Conservation (phyloP, 2,797 vertebrate genomes). For the Phrynocephalus vlangalii region DNA sequence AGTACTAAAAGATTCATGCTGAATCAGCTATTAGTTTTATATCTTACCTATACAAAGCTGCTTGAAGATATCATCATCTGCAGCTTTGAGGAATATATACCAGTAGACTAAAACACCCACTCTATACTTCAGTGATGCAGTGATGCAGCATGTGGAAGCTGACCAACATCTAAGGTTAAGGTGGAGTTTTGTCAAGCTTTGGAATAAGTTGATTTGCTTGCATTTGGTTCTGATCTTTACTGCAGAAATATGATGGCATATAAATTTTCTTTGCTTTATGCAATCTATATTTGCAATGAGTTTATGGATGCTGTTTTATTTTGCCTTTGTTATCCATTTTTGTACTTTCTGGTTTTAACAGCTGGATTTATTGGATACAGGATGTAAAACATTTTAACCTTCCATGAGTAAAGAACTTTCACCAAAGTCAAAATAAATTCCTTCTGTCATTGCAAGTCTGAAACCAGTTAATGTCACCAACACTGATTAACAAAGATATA, state of each 20-base stretch:
- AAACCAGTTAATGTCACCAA: not conserved
- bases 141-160: not conserved
- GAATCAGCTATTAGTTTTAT: not conserved
- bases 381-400: not conserved
- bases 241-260: not conserved
- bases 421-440: not conserved
- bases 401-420: not conserved
- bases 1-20: not conserved
- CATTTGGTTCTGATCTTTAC: not conserved
- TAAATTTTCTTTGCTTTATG: not conserved
- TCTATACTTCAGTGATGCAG: not conserved
- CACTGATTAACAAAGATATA: too few relatives aligned
- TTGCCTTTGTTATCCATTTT: not conserved
- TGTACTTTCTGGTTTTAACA: not conserved
- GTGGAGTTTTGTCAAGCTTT: not conserved
- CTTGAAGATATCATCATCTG: not conserved
- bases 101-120: not conserved
- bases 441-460: not conserved
- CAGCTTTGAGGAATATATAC: not conserved
- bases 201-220: not conserved
- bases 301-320: not conserved
- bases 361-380: not conserved
- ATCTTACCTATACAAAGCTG: not conserved
- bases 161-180: not conserved
- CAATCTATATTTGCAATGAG: too few relatives aligned